Evolutionary conservation across 2,797 vertebrate genomes (phyloP).

Genomic region (Poeciliopsis turneri): DNA sequence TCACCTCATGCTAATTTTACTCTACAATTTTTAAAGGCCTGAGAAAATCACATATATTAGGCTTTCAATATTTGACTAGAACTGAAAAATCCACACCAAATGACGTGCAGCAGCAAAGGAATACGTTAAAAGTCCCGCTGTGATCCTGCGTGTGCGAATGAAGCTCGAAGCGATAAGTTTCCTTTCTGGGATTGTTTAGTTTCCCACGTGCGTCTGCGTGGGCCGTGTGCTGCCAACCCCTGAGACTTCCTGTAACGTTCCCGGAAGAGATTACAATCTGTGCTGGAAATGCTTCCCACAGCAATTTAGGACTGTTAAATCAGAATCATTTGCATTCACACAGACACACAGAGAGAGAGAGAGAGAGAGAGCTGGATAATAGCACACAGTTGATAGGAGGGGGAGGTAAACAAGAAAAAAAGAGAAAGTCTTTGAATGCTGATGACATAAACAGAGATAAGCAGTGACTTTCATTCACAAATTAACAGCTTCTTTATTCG

Average conservation of each 20-base stretch:
- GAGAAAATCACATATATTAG: neutral
- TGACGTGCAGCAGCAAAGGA: neutral
- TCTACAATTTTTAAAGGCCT: neutral
- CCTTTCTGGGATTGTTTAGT: constrained; percentile 34
- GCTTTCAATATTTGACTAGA: neutral
- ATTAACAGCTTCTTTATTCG: constrained; percentile 30
- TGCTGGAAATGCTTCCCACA: constrained; percentile 67
- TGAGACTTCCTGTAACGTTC: constrained; percentile 55
- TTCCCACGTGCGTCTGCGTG: constrained; percentile 2
- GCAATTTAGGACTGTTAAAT: constrained; percentile 45
- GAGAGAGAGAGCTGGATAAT: neutral
- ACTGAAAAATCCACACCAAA: neutral
- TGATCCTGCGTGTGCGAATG: constrained; percentile 25
- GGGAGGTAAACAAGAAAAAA: constrained; percentile 12
- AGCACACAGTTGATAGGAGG: constrained; percentile 31
- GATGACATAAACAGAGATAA: constrained; percentile 26
- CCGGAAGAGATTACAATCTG: constrained; percentile 65
- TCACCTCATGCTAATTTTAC: neutral
- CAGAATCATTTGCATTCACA: constrained; percentile 36
- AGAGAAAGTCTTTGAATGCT: constrained; percentile 32
- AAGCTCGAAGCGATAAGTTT: constrained; percentile 48
- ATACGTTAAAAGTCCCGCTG: neutral
- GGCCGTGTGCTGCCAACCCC: constrained; percentile 7
- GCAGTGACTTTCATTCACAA: constrained; percentile 14
- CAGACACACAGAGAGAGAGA: neutral